Evolutionary conservation across 2,113 vertebrate species (phyloP).

Genomic region (Rhadina sibilatrix): DNA sequence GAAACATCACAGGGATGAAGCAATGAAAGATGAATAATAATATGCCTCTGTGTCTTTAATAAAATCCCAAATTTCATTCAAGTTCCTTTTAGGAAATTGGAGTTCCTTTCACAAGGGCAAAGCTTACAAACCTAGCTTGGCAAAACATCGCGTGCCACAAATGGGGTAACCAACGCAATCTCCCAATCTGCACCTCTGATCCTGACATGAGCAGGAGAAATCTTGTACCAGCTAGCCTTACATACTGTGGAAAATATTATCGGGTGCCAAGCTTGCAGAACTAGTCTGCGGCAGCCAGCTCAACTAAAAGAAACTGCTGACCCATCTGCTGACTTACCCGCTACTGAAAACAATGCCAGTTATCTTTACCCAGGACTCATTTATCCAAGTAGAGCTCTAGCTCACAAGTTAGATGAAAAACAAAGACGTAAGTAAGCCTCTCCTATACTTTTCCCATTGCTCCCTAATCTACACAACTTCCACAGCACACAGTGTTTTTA

Average conservation of each 20-base stretch:
- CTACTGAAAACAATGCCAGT: background rate
- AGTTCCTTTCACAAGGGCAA: background rate
- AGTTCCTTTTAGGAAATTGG: slow-evolving; percentile 52
- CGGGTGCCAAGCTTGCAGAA: background rate
- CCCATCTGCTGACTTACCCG: background rate
- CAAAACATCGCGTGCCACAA: background rate
- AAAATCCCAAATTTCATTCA: slow-evolving; percentile 59
- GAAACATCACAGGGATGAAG: slow-evolving; percentile 72
- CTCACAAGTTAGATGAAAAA: background rate
- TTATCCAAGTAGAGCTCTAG: background rate
- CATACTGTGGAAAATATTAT: background rate
- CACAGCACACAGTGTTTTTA: fast-evolving
- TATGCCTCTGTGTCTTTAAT: slow-evolving; percentile 66
- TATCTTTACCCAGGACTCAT: background rate
- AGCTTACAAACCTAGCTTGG: background rate
- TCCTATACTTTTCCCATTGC: background rate
- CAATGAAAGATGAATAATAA: slow-evolving; percentile 61
- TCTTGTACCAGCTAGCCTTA: background rate
- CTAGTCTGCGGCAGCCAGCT: background rate
- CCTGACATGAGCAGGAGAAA: background rate
- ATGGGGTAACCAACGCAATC: background rate
- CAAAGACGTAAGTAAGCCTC: background rate
- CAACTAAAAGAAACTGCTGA: background rate
- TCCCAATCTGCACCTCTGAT: background rate
- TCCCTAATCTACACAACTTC: background rate